Percentiles rank a stretch among this genome's conserved stretches.
Evolutionary conservation across 2,113 vertebrate genomes (phyloP).

Genomic region (Calidris pygmaea): DNA sequence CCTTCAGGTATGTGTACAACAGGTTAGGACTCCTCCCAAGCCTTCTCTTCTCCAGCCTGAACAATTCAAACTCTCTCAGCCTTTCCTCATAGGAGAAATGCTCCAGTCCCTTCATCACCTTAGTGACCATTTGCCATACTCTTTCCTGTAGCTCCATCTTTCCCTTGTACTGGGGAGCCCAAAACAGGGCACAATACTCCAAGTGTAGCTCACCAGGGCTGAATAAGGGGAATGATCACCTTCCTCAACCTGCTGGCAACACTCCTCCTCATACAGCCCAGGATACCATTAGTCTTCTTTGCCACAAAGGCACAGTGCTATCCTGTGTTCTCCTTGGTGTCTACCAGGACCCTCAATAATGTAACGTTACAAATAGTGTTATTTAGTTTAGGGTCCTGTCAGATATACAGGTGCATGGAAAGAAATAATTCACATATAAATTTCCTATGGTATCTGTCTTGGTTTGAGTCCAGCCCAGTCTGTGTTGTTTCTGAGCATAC

Average conservation of each 20-base stretch:
- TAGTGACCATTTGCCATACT: background rate
- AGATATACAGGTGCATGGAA: background rate
- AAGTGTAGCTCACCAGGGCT: background rate
- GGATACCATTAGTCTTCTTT: background rate
- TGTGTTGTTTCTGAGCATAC: background rate
- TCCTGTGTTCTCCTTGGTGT: background rate
- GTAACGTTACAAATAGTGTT: background rate
- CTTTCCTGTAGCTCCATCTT: background rate
- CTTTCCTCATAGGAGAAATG: background rate
- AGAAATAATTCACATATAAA: background rate
- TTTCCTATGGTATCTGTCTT: background rate
- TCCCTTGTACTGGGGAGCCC: background rate
- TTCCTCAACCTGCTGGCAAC: background rate
- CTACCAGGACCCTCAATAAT: background rate
- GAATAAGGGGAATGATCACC: background rate
- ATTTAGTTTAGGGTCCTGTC: background rate
- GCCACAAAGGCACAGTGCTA: background rate
- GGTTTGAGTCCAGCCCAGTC: background rate
- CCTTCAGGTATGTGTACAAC: background rate
- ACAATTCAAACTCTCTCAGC: background rate
- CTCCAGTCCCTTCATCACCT: background rate
- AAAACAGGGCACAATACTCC: background rate
- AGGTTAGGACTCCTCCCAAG: background rate
- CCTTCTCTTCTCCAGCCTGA: background rate
- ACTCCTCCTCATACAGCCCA: background rate